Evolutionary conservation across 2,113 vertebrate species (phyloP), one percentile per base, ranked within the genome.

Genomic region (Sebastes schlegelii): DNA sequence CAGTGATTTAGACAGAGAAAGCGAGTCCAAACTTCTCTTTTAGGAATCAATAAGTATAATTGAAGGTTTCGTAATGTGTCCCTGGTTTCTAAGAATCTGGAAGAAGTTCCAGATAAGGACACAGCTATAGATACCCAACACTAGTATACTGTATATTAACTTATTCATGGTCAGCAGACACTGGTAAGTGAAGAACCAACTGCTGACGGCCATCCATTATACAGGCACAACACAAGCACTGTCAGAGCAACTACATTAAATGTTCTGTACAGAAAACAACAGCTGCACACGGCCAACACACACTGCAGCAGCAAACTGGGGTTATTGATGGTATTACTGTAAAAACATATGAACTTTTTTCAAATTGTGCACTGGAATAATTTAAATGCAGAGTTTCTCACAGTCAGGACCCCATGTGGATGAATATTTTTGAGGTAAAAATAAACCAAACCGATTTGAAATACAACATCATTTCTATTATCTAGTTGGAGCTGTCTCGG

Each of bases 81-180:
- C n/a, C 7, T 21, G 19, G 0, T 54, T 66, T 13, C 19, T 8
- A 1, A 48, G 43, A 17, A 51, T 26, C 5, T 65, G 8, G 11
- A 49, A n/a, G 3, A 40, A 63, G 17, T n/a, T 40, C 43, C 16
- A n/a, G 6, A 12, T 49, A 8, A 42, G 21, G 21, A 14, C 40
- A 14, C 40, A 11, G 8, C 66, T 62, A 23, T 13, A 43, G 60
- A 45, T 10, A 76, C 17, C 4, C n/a, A 58, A 68, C 76, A 26
- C 46, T 13, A 12, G 1, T 19, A 10, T 26, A 4, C 34, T 8
- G 11, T 8, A 57, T 70, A 74, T 67, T 40, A 78, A 78, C 61
- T 84, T 43, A 76, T 84, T 82, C 42, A 69, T 13, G 23, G 45
- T 79, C 82, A 84, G 62, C n/a, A 64, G 81, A 75, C 63, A 65